Percentiles rank a stretch among this genome's conserved stretches.
These are phyloP conservation scores for Ascidia mentula DNA, from an alignment of 23 tunicate species.

Conservation along the genomic window DNA sequence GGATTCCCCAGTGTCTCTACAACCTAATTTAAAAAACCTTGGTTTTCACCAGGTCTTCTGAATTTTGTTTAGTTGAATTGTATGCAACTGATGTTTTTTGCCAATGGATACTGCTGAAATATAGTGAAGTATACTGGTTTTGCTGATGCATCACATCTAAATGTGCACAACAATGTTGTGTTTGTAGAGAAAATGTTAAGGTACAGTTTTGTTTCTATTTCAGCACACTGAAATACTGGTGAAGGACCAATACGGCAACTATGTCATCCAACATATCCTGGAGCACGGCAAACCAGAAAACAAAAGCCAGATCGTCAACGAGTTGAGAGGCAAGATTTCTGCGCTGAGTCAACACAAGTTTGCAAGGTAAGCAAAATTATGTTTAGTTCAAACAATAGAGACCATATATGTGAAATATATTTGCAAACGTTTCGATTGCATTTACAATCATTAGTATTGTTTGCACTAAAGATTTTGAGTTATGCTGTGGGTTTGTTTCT, in stretches of 20 bases:
- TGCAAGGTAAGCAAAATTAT: conserved; percentile 67
- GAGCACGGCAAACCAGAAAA: conserved; percentile 96
- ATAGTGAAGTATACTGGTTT: background rate
- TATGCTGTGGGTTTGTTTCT: background rate
- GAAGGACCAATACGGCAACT: conserved; percentile 97
- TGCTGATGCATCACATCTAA: background rate
- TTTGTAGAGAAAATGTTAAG: background rate
- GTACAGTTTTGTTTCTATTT: no score
- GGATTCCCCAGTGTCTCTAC: no score
- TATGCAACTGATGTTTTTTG: background rate
- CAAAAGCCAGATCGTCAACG: conserved; percentile 81
- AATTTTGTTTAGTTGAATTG: background rate
- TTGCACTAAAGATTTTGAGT: background rate
- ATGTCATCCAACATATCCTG: conserved; percentile 97
- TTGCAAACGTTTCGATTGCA: no score
- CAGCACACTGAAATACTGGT: conserved; percentile 93
- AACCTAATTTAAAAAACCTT: no score
- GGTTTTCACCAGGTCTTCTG: background rate
- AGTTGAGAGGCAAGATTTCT: conserved; percentile 80
- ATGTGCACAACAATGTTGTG: background rate
- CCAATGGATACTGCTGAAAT: conserved; percentile 3
- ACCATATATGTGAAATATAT: no score
- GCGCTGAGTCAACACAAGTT: conserved; percentile 94
- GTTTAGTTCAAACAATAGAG: no score
- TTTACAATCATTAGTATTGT: no score